These are phyloP conservation scores for Tetraneura akinire DNA, from an alignment of 1,140 invertebrate genomes.

Conservation along the genomic window DNA sequence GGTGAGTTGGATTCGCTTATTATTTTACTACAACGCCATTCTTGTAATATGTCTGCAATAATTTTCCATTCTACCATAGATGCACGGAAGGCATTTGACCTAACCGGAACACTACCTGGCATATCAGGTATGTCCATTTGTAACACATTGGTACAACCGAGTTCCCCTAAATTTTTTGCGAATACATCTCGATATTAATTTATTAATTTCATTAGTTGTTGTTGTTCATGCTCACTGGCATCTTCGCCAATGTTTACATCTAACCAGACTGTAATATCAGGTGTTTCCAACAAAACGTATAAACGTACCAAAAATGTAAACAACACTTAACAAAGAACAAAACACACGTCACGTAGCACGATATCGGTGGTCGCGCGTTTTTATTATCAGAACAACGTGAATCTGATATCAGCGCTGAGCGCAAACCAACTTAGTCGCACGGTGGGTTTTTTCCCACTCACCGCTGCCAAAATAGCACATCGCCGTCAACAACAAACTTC, in stretches of 20 bases:
- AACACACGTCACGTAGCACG: no score
- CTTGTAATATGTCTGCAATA: background rate
- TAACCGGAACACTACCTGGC: background rate
- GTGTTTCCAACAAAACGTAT: no score
- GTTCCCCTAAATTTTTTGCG: background rate
- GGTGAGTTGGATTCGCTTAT: background rate
- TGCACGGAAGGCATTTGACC: background rate
- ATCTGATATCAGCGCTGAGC: no score
- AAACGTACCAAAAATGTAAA: no score
- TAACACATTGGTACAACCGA: background rate
- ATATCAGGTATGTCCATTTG: background rate
- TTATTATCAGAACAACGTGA: no score
- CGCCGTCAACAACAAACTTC: no score
- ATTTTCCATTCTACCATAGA: background rate
- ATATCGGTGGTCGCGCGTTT: no score
- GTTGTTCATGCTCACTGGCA: background rate
- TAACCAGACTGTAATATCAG: no score
- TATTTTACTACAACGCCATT: background rate
- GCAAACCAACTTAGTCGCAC: no score
- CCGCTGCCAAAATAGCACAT: no score
- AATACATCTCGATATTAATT: background rate
- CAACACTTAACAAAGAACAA: no score
- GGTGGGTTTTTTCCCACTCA: no score
- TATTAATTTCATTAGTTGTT: background rate
- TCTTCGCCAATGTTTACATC: background rate